Evolutionary conservation across 1,140 invertebrate species (phyloP).

Genomic region (Andricus grossulariae): DNA sequence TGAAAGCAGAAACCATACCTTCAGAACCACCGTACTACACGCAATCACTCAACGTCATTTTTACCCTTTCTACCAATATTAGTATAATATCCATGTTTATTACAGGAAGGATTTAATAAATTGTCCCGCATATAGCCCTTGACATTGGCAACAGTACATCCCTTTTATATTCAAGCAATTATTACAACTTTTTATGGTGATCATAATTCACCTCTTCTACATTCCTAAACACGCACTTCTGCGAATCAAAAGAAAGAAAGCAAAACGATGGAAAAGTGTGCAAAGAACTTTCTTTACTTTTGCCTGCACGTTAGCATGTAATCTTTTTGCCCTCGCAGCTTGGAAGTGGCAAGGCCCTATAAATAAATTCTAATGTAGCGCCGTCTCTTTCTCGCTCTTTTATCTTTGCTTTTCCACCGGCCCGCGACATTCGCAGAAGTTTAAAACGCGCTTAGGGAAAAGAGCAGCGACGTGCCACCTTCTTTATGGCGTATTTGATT

Average conservation of each 20-base stretch:
- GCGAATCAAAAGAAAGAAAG: constrained; percentile 4
- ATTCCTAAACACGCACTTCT: constrained; percentile 6
- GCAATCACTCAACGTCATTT: background rate
- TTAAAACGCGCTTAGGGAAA: constrained; percentile 32
- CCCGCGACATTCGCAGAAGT: constrained; percentile 26
- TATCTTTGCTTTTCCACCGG: constrained; percentile 20
- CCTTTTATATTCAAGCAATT: constrained; percentile 10
- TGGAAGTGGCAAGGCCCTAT: constrained; percentile 3
- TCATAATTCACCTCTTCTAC: constrained; percentile 7
- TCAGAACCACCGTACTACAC: background rate
- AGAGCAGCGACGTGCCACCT: constrained; percentile 33
- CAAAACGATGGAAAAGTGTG: constrained; percentile 9
- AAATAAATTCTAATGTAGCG: constrained; percentile 29
- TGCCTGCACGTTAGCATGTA: constrained; percentile 38
- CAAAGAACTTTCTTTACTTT: constrained; percentile 38
- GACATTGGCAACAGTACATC: background rate
- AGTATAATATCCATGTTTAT: constrained; percentile 9
- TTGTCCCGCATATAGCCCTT: background rate
- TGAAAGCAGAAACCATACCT: too few species aligned
- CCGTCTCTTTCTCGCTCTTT: background rate
- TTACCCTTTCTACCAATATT: background rate
- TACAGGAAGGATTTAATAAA: background rate
- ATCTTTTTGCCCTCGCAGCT: constrained; percentile 27
- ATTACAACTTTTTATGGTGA: constrained; percentile 11
- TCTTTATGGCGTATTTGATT: constrained; percentile 60